Evolutionary conservation across 2,888 invertebrate genomes (phyloP), one percentile per base, ranked within the genome.

Genomic region (Diadegma fenestrale): DNA sequence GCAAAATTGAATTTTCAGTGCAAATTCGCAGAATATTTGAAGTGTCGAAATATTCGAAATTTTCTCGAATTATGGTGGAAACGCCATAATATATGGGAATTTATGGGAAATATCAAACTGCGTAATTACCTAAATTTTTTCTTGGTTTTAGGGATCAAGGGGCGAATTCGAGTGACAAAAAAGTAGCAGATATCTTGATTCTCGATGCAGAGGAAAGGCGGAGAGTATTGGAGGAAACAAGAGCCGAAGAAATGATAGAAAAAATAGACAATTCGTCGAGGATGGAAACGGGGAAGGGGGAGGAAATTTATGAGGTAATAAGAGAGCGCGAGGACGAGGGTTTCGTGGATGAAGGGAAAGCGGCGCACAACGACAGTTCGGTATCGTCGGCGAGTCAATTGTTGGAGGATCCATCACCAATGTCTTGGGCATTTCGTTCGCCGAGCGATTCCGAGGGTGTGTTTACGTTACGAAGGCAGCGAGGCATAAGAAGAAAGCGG

Each of bases 331-430:
- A 88, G 14, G 88, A 88, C 66, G 80, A 80, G 26, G 80, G 75
- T 79, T 69, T 75, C 58, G 85, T 86, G n/a, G 85, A 88, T 14
- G 88, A 90, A 5, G 87, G 77, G 14, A 86, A 88, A 51, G 87
- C 89, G 0, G 69, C 84, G 14, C 93, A 92, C 84, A 94, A 93
- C 87, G 93, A 94, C 81, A 94, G 94, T 80, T 93, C 93, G 4
- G 90, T 94, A 0, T 93, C 92, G 0, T 94, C 94, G 75, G 94
- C 93, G 2, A 93, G 94, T 87, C 94, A 94, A 78, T 90, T 94
- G 0, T 77, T 94, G 33, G 94, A 94, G 75, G 92, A 94, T 76
- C 93, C 94, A 0, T 94, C 93, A 19, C 93, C 94, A 3, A 88
- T 93, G 80, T 92, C 93, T 6, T 94, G 93, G 93, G 91, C 92